phyloP scores from a whole-genome alignment of 2,113 vertebrate genomes.

The Phalacrocorax aristotelis region DNA sequence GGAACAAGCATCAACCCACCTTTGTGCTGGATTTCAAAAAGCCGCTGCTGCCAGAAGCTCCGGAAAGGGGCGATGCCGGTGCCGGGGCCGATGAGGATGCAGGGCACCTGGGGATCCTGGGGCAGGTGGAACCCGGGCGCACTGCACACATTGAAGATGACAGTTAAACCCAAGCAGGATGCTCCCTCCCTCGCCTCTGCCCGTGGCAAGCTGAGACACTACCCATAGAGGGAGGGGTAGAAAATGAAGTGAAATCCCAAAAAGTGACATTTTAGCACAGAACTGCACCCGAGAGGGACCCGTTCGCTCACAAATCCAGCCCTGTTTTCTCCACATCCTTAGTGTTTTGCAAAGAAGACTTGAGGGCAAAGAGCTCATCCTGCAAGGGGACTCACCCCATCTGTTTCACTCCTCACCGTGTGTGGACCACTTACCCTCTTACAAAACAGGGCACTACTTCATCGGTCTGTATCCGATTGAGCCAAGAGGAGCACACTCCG shows the following conservation, averaged over 20 bases:
- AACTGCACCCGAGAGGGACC: not conserved
- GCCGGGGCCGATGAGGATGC: conserved; percentile 93
- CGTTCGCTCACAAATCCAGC: not conserved
- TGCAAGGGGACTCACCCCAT: not conserved
- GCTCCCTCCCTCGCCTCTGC: not conserved
- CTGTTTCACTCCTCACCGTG: not conserved
- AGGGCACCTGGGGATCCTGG: conserved; percentile 88
- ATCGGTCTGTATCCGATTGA: conserved; percentile 88
- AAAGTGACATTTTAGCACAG: not conserved
- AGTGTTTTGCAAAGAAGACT: not conserved
- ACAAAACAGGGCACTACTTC: conserved; percentile 96
- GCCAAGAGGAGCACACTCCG: conserved; percentile 97
- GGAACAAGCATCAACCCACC: conserved; percentile 61
- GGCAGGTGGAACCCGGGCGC: conserved; percentile 94
- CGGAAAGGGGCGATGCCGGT: conserved; percentile 97
- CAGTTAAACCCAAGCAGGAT: not conserved
- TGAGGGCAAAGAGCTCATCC: not conserved
- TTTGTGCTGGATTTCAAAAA: conserved; percentile 89
- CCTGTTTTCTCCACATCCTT: not conserved
- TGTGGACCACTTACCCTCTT: conserved; percentile 80
- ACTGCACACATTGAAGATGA: conserved; percentile 43
- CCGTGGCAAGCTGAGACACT: not conserved
- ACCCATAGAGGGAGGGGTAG: no score
- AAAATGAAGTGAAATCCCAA: not conserved
- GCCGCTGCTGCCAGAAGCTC: conserved; percentile 97